Evolutionary conservation across 2,113 vertebrate species (phyloP).

Genomic region (Mustelus asterias): DNA sequence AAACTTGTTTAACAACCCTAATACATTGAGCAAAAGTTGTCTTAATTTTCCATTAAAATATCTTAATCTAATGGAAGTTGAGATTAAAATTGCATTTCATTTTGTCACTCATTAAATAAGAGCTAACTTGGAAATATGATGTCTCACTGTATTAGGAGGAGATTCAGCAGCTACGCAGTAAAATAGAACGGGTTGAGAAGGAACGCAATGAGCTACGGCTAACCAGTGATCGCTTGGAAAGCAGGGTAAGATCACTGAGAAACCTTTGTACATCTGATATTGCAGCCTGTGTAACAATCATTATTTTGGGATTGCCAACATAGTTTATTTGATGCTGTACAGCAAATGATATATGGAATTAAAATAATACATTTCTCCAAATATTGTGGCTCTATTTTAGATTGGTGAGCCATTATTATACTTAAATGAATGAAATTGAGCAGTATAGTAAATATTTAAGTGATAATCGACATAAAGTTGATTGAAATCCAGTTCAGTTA

Average conservation of each 20-base stretch:
- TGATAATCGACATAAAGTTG: neutral
- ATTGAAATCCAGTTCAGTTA: neutral
- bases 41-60: neutral
- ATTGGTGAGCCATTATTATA: neutral
- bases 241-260: constrained; percentile 61
- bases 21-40: neutral
- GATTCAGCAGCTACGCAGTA: constrained; percentile 83
- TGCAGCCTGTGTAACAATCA: neutral
- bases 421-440: neutral
- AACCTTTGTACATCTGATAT: neutral
- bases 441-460: constrained; percentile 8
- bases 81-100: neutral
- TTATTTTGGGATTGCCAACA: neutral
- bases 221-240: constrained; percentile 85
- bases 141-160: constrained; percentile 67
- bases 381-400: too few species aligned
- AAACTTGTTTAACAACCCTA: neutral
- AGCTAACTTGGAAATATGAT: constrained; percentile 19
- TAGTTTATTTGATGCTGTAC: neutral
- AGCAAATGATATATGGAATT: neutral
- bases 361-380: neutral
- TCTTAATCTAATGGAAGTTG: neutral
- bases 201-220: constrained; percentile 88
- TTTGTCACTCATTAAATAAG: neutral
- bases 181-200: constrained; percentile 87